Conservation (phyloP, 64 coral and sea anemone genomes). For the Stylophora pistillata region DNA sequence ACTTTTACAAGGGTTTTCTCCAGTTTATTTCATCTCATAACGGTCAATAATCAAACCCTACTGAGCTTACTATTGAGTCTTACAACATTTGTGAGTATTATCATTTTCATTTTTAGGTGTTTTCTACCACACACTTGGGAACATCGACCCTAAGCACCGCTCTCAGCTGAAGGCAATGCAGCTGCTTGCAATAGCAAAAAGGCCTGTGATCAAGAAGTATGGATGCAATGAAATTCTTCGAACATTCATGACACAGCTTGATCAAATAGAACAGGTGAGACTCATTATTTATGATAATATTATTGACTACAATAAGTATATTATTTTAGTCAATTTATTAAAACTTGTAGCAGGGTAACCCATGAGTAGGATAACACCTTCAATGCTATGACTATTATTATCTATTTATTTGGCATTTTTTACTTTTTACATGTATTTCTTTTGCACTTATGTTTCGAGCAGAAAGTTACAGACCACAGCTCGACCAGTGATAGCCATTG, state of each 20-base stretch:
- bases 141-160: slow-evolving; percentile 54
- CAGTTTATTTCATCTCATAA: neutral
- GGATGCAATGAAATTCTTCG: slow-evolving; percentile 44
- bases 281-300: neutral
- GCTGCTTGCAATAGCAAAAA: slow-evolving; percentile 40
- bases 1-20: neutral
- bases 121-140: slow-evolving; percentile 73
- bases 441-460: neutral
- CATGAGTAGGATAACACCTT: too few relatives aligned
- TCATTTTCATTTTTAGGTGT: slow-evolving; percentile 13
- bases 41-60: too few relatives aligned
- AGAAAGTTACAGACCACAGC: neutral
- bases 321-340: too few relatives aligned
- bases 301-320: slow-evolving; percentile 32
- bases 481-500: slow-evolving; percentile 18
- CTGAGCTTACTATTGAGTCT: neutral
- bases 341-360: too few relatives aligned
- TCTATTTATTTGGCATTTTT: too few relatives aligned
- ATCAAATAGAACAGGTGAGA: slow-evolving; percentile 43
- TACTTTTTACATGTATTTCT: neutral
- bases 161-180: slow-evolving; percentile 65
- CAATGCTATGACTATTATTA: too few relatives aligned
- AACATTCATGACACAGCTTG: slow-evolving; percentile 56
- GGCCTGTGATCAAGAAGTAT: slow-evolving; percentile 58
- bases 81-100: neutral